A percentile compares a stretch with the other conserved stretches of the same genome.
Evolutionary conservation across 2,797 vertebrate species (phyloP).

Genomic region (Karalla daura): DNA sequence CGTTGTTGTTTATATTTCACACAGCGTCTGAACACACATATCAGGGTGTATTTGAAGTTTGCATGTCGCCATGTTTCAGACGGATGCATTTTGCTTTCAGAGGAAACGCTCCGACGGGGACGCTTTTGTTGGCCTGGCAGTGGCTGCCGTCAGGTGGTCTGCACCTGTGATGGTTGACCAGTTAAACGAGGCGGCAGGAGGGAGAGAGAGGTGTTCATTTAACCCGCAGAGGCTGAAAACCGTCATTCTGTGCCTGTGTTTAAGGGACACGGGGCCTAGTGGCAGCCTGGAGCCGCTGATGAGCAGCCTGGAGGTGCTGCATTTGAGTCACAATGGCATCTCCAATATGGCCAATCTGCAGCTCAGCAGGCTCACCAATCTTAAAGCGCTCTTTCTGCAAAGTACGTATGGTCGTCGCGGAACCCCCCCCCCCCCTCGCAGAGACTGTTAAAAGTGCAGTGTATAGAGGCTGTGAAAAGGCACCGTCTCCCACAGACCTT

Average conservation of each 20-base stretch:
- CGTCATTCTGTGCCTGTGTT: constrained; percentile 68
- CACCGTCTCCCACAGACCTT: constrained; percentile 58
- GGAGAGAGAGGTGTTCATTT: constrained; percentile 65
- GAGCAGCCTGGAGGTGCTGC: constrained; percentile 91
- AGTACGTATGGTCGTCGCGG: constrained; percentile 77
- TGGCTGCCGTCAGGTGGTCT: constrained; percentile 53
- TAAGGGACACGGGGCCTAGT: constrained; percentile 78
- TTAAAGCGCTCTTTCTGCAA: constrained; percentile 90
- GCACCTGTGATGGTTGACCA: constrained; percentile 63
- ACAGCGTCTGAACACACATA: no score
- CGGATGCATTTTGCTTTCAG: constrained; percentile 1
- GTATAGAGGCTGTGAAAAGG: constrained; percentile 68
- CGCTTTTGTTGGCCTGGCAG: constrained; percentile 43
- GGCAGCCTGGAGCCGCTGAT: constrained; percentile 87
- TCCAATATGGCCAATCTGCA: constrained; percentile 88
- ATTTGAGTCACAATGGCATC: constrained; percentile 92
- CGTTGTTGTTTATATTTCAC: no score
- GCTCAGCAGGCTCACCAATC: constrained; percentile 90
- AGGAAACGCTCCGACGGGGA: constrained; percentile 14
- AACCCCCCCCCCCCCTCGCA: constrained; percentile 48
- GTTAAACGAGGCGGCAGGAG: constrained; percentile 61
- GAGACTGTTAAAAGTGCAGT: constrained; percentile 45
- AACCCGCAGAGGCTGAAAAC: constrained; percentile 52
- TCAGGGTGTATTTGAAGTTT: constrained; percentile 1
- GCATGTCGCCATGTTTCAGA: not conserved